Base-by-base conservation (phyloP, 2,888 invertebrate species). In the Flexamia atlantica region DNA sequence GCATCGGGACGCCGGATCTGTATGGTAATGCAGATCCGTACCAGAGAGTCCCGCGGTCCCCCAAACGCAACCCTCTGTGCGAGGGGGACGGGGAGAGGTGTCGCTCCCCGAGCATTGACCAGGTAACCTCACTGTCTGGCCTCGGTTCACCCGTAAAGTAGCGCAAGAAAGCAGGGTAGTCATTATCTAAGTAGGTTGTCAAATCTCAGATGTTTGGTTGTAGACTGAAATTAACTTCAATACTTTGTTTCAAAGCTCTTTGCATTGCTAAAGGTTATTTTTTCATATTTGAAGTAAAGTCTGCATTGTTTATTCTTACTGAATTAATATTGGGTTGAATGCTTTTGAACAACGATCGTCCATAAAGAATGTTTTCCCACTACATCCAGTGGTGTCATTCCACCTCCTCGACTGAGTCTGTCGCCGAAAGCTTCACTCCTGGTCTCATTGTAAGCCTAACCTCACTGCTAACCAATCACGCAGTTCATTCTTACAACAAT, bases 21-120 rank as follows among this genome's bases (percentile, higher is more conserved):
- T 98, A 98, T 93, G 97, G 96, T 89, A 93, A 95, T 74, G 94
- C 95, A 89, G 97, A 97, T 91, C 97, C 97, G 84, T 97, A 96
- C 91, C 96, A 95, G 89, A 92, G 96, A 88, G 94, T 94, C 85
- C 94, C 95, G 85, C 93, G 95, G 88, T 95, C 95, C 88, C 96
- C 96, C 28, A 95, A 95, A 90, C 92, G 91, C 30, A 90, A 85
- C 90, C 91, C 89, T 89, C 91, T 88, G 91, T 94, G 87, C 88
- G 90, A 86, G 89, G 87, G 89, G 85, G 91, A 91, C 88, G 94
- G 95, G 88, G 95, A 95, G 87, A 93, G 96, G 89, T 96, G 96
- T 91, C 88, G 89, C 46, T 90, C 90, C n/a, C 97, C 97, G 88
- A 95, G 95, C 90, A 95, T 96, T 90, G 97, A 97, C 92, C 97